These are phyloP conservation scores for Clistopyga incitator DNA, from an alignment of 2,888 invertebrate species.

Conservation along the genomic window DNA sequence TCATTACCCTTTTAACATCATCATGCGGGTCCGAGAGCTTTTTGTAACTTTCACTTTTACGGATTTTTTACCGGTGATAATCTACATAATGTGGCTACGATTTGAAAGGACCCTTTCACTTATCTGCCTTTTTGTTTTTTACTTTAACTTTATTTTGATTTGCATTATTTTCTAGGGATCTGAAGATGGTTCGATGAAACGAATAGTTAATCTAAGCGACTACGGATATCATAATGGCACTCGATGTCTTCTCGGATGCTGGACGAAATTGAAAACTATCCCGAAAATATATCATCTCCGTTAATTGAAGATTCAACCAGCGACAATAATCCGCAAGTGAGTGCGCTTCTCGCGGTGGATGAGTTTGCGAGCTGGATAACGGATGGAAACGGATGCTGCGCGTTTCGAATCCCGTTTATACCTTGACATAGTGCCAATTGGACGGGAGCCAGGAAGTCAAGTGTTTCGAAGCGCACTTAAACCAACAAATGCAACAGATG, in stretches of 20 bases:
- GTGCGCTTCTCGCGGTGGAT: not conserved
- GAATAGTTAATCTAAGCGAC: not conserved
- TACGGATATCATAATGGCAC: not conserved
- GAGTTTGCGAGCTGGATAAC: constrained; percentile 44
- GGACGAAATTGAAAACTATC: not conserved
- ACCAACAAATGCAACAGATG: constrained; percentile 82
- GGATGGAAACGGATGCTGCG: constrained; percentile 41
- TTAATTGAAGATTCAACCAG: constrained; percentile 39
- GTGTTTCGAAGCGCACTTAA: constrained; percentile 77
- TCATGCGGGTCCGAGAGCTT: not conserved
- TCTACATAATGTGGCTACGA: too few relatives aligned
- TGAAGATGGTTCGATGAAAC: too few relatives aligned
- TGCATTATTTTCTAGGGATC: too few relatives aligned
- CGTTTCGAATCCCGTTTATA: constrained; percentile 60
- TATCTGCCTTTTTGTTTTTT: too few relatives aligned
- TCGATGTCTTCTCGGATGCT: not conserved
- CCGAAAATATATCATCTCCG: not conserved
- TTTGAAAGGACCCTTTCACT: too few relatives aligned
- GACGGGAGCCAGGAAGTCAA: constrained; percentile 80
- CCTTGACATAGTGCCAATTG: constrained; percentile 81
- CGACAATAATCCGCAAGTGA: constrained; percentile 43
- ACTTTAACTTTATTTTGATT: too few relatives aligned
- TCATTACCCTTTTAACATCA: not conserved
- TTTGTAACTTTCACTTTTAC: not conserved
- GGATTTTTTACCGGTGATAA: too few relatives aligned